Evolutionary conservation across 1,140 invertebrate genomes (phyloP).

Genomic region (Drosophila pseudoobscura): DNA sequence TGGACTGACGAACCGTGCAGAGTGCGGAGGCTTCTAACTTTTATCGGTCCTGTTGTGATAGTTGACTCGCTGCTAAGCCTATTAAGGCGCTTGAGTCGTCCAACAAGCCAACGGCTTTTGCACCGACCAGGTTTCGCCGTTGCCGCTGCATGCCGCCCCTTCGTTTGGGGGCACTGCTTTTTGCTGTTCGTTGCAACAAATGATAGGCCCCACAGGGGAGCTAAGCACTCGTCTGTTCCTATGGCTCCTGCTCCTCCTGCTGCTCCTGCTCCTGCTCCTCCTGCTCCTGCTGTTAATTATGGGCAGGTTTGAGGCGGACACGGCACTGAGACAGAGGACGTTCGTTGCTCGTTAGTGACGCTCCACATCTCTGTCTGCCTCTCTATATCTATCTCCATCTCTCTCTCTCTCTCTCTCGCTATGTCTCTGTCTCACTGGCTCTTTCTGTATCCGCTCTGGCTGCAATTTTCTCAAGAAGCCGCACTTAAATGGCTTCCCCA

Average conservation of each 20-base stretch:
- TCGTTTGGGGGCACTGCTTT: background rate
- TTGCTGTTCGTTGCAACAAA: conserved; percentile 27
- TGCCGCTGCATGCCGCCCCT: background rate
- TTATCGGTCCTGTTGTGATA: conserved; percentile 78
- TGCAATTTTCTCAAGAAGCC: conserved; percentile 82
- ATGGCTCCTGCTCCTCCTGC: conserved; percentile 17
- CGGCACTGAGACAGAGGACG: conserved; percentile 3
- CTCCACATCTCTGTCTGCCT: conserved; percentile 31
- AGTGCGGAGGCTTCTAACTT: conserved; percentile 40
- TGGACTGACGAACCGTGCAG: conserved; percentile 17
- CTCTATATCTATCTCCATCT: conserved; percentile 21
- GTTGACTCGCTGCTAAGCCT: conserved; percentile 76
- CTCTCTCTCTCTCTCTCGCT: conserved; percentile 2
- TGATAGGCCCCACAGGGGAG: conserved; percentile 56
- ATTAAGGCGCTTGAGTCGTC: conserved; percentile 70
- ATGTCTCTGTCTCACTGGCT: background rate
- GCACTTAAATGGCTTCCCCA: conserved; percentile 82
- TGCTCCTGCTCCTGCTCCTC: conserved; percentile 18
- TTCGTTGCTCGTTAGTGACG: conserved; percentile 67
- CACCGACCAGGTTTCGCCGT: conserved; percentile 60
- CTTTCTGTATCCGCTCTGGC: conserved; percentile 44
- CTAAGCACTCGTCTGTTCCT: conserved; percentile 53
- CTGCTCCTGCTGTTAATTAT: conserved; percentile 63
- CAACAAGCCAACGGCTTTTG: conserved; percentile 74
- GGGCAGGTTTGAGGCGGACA: conserved; percentile 28